A percentile compares a stretch with the other conserved stretches of the same genome.
Evolutionary conservation across 2,113 vertebrate species (phyloP).

Genomic region (Pteropus alecto): DNA sequence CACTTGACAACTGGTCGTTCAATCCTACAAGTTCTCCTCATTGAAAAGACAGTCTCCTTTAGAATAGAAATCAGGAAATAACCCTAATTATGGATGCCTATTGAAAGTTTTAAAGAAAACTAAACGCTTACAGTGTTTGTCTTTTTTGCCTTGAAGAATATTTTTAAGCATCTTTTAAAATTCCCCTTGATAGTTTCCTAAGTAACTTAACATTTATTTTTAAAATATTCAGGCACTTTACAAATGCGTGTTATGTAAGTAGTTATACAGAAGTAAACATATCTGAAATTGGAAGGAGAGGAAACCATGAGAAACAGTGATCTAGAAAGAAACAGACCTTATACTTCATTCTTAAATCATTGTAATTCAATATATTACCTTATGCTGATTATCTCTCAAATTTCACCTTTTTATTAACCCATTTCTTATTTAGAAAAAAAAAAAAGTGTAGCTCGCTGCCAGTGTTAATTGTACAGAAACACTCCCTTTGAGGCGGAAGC

Average conservation of each 20-base stretch:
- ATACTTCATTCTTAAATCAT: not conserved
- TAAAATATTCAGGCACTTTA: not conserved
- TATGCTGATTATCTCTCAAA: not conserved
- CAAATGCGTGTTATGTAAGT: not conserved
- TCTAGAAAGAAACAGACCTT: not conserved
- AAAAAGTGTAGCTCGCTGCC: too few relatives aligned
- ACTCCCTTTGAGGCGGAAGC: too few relatives aligned
- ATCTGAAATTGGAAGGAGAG: not conserved
- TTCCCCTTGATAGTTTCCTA: not conserved
- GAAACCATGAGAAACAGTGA: not conserved
- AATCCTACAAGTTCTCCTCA: too few relatives aligned
- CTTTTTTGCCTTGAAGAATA: not conserved
- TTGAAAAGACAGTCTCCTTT: too few relatives aligned
- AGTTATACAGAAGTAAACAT: not conserved
- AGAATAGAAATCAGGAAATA: not conserved
- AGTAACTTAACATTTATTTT: slow-evolving; percentile 17
- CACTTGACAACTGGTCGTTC: too few relatives aligned
- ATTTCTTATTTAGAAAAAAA: too few relatives aligned
- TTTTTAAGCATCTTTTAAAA: not conserved
- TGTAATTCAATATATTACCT: not conserved
- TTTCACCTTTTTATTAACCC: not conserved
- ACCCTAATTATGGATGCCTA: not conserved
- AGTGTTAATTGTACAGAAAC: too few relatives aligned
- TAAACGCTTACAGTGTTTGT: not conserved
- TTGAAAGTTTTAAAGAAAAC: not conserved